phyloP scores from a whole-genome alignment of 2,113 vertebrate genomes.

The Dromaius novaehollandiae region DNA sequence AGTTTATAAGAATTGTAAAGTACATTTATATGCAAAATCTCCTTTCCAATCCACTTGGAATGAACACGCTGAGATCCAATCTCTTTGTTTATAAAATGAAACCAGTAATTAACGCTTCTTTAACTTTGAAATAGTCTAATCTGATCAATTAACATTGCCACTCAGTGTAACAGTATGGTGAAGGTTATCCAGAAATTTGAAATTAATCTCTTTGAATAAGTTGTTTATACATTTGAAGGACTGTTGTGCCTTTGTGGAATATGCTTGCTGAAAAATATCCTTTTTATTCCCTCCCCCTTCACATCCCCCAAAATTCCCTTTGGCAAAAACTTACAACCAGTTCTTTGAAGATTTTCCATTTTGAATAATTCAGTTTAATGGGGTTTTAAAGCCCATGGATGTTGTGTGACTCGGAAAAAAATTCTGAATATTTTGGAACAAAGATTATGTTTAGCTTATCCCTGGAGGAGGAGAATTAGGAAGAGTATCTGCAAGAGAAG shows the following conservation, averaged over 20 bases:
- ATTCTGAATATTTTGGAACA: not conserved
- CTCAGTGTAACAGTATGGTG: not conserved
- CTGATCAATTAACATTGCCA: not conserved
- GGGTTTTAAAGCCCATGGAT: not conserved
- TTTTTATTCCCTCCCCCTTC: not conserved
- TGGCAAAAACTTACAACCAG: not conserved
- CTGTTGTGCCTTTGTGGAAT: not conserved
- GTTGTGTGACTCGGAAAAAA: not conserved
- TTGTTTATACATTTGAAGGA: not conserved
- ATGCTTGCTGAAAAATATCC: not conserved
- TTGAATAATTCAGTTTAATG: not conserved
- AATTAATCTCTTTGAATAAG: not conserved
- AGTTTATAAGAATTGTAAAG: not conserved
- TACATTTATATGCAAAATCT: not conserved
- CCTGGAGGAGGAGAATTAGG: not conserved
- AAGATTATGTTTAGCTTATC: not conserved
- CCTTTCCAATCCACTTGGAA: not conserved
- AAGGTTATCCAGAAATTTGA: not conserved
- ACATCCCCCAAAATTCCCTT: not conserved
- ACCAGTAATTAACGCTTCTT: not conserved
- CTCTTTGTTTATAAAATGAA: not conserved
- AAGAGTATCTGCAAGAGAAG: not conserved
- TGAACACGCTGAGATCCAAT: not conserved
- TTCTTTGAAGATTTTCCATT: constrained; percentile 7
- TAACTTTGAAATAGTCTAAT: not conserved